Evolutionary conservation across 2,113 vertebrate genomes (phyloP).

Genomic region (Lycaon pictus): DNA sequence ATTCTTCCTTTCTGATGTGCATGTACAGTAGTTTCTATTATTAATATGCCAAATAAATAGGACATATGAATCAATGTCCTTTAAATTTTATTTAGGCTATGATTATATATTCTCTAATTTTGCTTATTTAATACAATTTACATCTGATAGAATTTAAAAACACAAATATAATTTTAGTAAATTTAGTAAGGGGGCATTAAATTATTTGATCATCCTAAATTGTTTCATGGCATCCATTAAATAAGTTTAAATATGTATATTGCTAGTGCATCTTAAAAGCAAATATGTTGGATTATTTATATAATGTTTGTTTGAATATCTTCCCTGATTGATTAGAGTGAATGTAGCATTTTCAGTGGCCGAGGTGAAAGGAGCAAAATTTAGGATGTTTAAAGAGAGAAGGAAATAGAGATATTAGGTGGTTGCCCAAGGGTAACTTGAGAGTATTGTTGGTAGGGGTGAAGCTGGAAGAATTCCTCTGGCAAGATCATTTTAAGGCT

Average conservation of each 20-base stretch:
- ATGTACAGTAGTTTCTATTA: conserved; percentile 2
- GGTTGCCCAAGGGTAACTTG: background rate
- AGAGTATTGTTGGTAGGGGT: conserved; percentile 7
- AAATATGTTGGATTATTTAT: conserved; percentile 55
- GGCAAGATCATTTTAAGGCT: conserved; percentile 25
- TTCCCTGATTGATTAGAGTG: background rate
- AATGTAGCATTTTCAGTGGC: conserved; percentile 8
- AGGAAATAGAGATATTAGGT: conserved; percentile 29
- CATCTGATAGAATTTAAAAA: conserved; percentile 60
- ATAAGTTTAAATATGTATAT: conserved; percentile 43
- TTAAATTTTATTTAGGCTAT: conserved; percentile 52
- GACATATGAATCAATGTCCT: conserved; percentile 35
- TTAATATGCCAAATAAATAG: conserved; percentile 57
- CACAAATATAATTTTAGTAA: conserved; percentile 65
- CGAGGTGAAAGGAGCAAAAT: conserved; percentile 37
- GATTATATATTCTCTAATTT: conserved; percentile 55
- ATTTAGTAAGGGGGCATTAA: conserved; percentile 55
- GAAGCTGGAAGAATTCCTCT: conserved; percentile 22
- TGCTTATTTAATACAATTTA: conserved; percentile 56
- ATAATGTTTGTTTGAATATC: conserved; percentile 17
- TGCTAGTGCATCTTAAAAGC: conserved; percentile 50
- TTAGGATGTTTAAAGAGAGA: conserved; percentile 47
- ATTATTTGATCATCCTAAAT: conserved; percentile 49
- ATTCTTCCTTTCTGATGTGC: conserved; percentile 40
- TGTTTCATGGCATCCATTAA: conserved; percentile 30